Percentiles rank a stretch among this genome's conserved stretches.
Evolutionary conservation across 2,797 vertebrate genomes (phyloP).

Genomic region (Hapalemur alaotrensis): DNA sequence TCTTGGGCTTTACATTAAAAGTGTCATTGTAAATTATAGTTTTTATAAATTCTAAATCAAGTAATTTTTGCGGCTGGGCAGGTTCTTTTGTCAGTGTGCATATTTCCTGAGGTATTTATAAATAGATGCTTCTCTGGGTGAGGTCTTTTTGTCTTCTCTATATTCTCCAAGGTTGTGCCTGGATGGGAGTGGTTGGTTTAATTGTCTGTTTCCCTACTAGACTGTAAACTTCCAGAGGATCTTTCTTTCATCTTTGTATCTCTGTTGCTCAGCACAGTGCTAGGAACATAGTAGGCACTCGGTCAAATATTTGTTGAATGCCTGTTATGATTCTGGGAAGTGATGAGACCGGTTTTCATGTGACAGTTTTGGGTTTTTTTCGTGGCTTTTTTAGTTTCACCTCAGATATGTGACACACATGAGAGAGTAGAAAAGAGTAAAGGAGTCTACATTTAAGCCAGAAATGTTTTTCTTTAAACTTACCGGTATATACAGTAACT

Average conservation of each 20-base stretch:
- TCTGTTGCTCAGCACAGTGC: not conserved
- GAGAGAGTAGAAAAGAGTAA: not conserved
- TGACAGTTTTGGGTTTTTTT: not conserved
- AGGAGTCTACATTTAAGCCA: conserved; percentile 15
- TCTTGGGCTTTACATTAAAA: conserved; percentile 14
- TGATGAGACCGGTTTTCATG: conserved; percentile 10
- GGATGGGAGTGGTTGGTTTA: not conserved
- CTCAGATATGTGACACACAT: not conserved
- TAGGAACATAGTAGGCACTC: not conserved
- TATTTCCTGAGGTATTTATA: conserved; percentile 1
- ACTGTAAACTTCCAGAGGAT: not conserved
- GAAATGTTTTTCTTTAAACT: conserved; percentile 26
- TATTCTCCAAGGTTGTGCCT: not conserved
- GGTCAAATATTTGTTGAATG: not conserved
- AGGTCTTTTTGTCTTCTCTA: not conserved
- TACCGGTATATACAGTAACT: not conserved
- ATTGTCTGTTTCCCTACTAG: not conserved
- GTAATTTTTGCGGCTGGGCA: not conserved
- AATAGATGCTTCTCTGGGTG: not conserved
- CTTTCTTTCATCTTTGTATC: not conserved
- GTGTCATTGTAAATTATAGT: not conserved
- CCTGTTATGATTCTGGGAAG: not conserved
- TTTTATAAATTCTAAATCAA: conserved; percentile 38
- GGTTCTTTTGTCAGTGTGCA: not conserved
- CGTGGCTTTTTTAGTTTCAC: not conserved